These are phyloP conservation scores for Thamnophis elegans DNA, from an alignment of 2,797 vertebrate species.

Conservation along the genomic window DNA sequence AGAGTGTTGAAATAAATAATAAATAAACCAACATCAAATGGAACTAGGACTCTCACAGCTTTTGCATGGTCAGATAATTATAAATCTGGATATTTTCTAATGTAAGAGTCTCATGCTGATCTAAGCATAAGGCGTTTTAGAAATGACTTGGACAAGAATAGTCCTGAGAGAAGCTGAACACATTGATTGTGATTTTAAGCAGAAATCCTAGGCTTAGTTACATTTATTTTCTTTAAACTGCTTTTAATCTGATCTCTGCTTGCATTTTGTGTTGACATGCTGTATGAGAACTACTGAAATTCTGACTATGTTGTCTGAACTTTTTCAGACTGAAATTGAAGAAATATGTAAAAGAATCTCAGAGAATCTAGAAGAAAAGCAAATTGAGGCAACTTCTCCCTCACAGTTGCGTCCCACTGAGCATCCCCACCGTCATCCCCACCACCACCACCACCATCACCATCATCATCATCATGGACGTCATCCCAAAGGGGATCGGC, in stretches of 20 bases:
- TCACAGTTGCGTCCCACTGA: slow-evolving; percentile 16
- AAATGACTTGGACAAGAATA: neutral
- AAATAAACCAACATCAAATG: neutral
- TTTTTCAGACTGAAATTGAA: slow-evolving; percentile 60
- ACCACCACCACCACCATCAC: slow-evolving; percentile 38
- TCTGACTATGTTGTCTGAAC: neutral
- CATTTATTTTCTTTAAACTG: neutral
- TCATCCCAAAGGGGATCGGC: neutral
- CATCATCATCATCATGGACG: slow-evolving; percentile 43
- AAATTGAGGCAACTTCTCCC: slow-evolving; percentile 24
- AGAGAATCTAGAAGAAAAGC: slow-evolving; percentile 12
- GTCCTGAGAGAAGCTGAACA: neutral
- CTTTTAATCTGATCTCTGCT: neutral
- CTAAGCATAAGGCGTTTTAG: neutral
- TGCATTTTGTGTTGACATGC: slow-evolving; percentile 2
- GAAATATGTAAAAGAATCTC: slow-evolving; percentile 55
- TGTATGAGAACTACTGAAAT: neutral
- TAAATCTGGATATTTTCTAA: neutral
- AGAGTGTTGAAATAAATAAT: neutral
- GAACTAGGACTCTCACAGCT: neutral
- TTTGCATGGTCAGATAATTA: neutral
- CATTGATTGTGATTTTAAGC: neutral
- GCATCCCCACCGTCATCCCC: neutral
- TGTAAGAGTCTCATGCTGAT: neutral
- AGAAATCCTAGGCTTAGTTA: neutral